A percentile compares a stretch with the other conserved stretches of the same genome.
Evolutionary conservation across 2,113 vertebrate species (phyloP).

Genomic region (Cephalopholis sonnerati): DNA sequence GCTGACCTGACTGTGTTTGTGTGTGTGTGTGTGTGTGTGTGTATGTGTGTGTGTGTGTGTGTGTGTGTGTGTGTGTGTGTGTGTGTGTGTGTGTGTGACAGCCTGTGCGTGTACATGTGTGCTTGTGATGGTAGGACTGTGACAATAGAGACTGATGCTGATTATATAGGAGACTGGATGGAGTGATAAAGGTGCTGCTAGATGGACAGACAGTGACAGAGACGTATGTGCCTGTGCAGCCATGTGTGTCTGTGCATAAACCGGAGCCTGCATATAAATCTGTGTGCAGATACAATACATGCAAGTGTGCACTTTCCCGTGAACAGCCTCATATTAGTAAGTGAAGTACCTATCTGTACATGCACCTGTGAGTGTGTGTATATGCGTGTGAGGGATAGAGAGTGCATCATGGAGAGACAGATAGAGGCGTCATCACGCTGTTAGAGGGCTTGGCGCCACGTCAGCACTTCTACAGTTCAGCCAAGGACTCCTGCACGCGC

Average conservation of each 20-base stretch:
- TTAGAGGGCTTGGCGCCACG: slow-evolving; percentile 69
- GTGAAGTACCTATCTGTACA: slow-evolving; percentile 28
- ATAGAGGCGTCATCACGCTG: slow-evolving; percentile 75
- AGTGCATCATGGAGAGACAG: slow-evolving; percentile 66
- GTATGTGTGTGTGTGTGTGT: slow-evolving; percentile 12
- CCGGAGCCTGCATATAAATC: slow-evolving; percentile 30
- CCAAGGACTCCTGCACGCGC: slow-evolving; percentile 78
- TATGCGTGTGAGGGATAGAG: slow-evolving; percentile 10
- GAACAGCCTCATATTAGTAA: slow-evolving; percentile 31
- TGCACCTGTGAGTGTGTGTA: slow-evolving; percentile 58
- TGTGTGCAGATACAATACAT: slow-evolving; percentile 4
- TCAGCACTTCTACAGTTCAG: slow-evolving; percentile 81
- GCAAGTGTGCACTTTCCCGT: slow-evolving; percentile 27
- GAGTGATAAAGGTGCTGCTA: slow-evolving; percentile 66
- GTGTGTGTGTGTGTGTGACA: slow-evolving; percentile 29
- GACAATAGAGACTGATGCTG: slow-evolving; percentile 73
- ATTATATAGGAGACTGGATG: slow-evolving; percentile 69
- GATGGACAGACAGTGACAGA: slow-evolving; percentile 53
- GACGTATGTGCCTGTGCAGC: slow-evolving; percentile 14
- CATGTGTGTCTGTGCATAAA: slow-evolving; percentile 18
- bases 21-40: slow-evolving; percentile 34
- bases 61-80: not conserved
- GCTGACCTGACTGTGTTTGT: slow-evolving; percentile 61
- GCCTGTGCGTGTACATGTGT: not conserved
- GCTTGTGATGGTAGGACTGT: slow-evolving; percentile 19